Conservation (phyloP, 1,140 invertebrate genomes). For the Lasaia peninsularis region DNA sequence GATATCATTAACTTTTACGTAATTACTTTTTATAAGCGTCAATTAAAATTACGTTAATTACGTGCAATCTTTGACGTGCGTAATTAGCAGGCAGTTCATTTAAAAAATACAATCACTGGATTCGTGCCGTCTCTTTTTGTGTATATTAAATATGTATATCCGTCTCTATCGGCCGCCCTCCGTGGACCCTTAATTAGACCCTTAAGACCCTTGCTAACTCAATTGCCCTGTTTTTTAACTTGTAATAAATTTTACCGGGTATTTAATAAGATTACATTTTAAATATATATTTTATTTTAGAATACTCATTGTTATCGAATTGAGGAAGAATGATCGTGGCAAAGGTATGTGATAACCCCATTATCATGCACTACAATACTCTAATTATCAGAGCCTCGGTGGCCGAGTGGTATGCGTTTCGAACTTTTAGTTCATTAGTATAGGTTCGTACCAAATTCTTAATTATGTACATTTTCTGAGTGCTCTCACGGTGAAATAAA, state of each 20-base stretch:
- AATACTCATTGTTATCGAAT: no score
- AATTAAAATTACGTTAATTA: constrained; percentile 11
- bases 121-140: background rate
- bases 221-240: constrained; percentile 3
- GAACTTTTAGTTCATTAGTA: no score
- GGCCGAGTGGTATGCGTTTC: no score
- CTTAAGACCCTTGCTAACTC: constrained; percentile 2
- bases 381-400: no score
- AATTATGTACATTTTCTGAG: no score
- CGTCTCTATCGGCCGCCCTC: background rate
- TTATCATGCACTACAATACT: no score
- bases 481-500: no score
- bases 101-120: background rate
- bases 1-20: constrained; percentile 5
- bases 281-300: background rate
- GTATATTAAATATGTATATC: background rate
- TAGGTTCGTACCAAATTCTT: no score
- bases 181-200: constrained; percentile 7
- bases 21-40: background rate
- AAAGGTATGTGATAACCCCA: no score
- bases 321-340: no score
- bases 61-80: constrained; percentile 3
- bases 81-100: background rate
- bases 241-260: background rate
- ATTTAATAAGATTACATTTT: background rate